Conservation (phyloP, 2,113 vertebrate species). For the Semicossyphus pulcher region DNA sequence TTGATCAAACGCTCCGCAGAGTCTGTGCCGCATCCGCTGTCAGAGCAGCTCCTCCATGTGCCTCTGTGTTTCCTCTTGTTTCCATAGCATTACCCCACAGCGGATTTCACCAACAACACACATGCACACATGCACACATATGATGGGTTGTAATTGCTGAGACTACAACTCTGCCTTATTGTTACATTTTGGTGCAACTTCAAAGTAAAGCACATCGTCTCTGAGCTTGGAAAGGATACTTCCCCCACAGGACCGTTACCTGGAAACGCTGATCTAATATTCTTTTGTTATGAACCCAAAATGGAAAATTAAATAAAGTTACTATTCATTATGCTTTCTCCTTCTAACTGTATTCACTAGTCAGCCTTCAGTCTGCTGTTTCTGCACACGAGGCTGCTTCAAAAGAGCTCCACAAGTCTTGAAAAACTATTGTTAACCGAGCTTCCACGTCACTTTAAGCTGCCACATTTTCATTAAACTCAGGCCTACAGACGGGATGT, state of each 20-base stretch:
- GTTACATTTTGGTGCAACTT: neutral
- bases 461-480: neutral
- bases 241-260: neutral
- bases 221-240: neutral
- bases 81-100: slow-evolving; percentile 17
- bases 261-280: slow-evolving; percentile 15
- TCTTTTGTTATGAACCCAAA: neutral
- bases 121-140: neutral
- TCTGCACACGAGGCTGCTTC: slow-evolving; percentile 3
- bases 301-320: neutral
- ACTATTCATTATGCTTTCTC: slow-evolving; percentile 1
- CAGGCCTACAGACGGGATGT: neutral
- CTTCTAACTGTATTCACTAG: neutral
- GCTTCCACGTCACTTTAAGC: neutral
- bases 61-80: slow-evolving; percentile 22
- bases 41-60: slow-evolving; percentile 28
- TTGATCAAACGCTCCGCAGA: slow-evolving; percentile 60
- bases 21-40: slow-evolving; percentile 34
- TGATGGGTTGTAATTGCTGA: neutral
- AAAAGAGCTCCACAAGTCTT: neutral
- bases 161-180: neutral
- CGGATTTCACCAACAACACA: neutral
- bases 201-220: neutral
- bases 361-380: neutral
- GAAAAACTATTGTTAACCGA: slow-evolving; percentile 13